Conservation (phyloP, 2,888 invertebrate genomes). For the Philopedon plagiatum region DNA sequence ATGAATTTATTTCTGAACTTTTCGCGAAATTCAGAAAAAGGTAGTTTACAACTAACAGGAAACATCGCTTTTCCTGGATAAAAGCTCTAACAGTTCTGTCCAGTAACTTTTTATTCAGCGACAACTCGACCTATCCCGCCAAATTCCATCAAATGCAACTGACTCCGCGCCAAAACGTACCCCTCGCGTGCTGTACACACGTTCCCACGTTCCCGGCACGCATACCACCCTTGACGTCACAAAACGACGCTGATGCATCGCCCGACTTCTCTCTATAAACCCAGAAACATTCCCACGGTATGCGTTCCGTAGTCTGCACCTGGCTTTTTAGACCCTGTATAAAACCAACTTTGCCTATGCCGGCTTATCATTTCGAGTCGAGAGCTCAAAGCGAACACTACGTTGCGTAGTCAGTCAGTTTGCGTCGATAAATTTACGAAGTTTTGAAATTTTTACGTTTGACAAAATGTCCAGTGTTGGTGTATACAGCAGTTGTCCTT, state of each 20-base stretch:
- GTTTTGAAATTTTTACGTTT: constrained; percentile 51
- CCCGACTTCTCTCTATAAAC: constrained; percentile 44
- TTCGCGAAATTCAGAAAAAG: no score
- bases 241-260: constrained; percentile 15
- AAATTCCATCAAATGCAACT: constrained; percentile 22
- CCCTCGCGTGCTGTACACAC: constrained; percentile 54
- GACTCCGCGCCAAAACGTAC: constrained; percentile 20
- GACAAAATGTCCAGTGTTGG: constrained; percentile 65
- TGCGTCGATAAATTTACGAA: constrained; percentile 43
- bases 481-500: constrained; percentile 59
- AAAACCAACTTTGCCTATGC: constrained; percentile 72
- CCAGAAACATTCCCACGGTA: constrained; percentile 58
- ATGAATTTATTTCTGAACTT: no score
- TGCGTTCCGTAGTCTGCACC: constrained; percentile 52
- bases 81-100: no score
- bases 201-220: constrained; percentile 57
- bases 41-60: no score
- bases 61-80: no score
- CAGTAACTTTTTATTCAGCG: neutral
- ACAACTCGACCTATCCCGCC: constrained; percentile 22
- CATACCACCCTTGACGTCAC: constrained; percentile 49
- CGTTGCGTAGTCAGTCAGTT: constrained; percentile 38
- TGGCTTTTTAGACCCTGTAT: constrained; percentile 70
- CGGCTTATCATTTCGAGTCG: constrained; percentile 68
- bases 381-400: constrained; percentile 61